Evolutionary conservation across 1,140 invertebrate species (phyloP).

Genomic region (Aphelenchoides besseyi): DNA sequence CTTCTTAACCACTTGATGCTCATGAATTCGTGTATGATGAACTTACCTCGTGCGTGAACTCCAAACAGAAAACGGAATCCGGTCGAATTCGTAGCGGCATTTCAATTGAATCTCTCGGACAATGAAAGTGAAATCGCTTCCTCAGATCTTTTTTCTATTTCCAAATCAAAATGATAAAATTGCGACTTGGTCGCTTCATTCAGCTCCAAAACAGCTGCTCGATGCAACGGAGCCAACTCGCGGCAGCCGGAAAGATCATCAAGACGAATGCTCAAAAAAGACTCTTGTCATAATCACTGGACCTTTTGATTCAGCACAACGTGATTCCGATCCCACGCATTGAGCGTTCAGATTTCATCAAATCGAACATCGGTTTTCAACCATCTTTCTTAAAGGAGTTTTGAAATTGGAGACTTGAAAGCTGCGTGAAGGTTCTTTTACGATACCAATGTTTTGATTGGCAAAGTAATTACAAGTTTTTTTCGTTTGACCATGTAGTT

Average conservation of each 20-base stretch:
- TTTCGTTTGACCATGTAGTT: no score
- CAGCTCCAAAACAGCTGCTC: neutral
- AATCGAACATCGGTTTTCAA: no score
- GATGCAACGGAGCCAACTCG: neutral
- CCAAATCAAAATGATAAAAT: neutral
- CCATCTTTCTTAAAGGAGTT: no score
- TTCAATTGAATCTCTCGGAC: neutral
- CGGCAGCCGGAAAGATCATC: neutral
- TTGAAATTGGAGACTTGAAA: no score
- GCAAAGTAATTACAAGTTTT: no score
- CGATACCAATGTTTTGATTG: no score
- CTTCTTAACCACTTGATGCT: neutral
- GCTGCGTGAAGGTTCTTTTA: no score
- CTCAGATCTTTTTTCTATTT: neutral
- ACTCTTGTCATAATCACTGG: neutral
- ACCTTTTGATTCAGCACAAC: neutral
- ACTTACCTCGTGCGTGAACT: conserved; percentile 31
- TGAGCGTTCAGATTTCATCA: neutral
- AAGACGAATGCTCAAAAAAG: neutral
- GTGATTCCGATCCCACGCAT: neutral
- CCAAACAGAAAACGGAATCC: conserved; percentile 28
- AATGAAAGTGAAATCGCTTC: neutral
- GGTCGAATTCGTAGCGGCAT: conserved; percentile 26
- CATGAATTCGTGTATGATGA: neutral
- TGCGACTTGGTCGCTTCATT: neutral